These are phyloP conservation scores for Rallus limicola DNA, from an alignment of 2,113 vertebrate genomes.

Conservation along the genomic window DNA sequence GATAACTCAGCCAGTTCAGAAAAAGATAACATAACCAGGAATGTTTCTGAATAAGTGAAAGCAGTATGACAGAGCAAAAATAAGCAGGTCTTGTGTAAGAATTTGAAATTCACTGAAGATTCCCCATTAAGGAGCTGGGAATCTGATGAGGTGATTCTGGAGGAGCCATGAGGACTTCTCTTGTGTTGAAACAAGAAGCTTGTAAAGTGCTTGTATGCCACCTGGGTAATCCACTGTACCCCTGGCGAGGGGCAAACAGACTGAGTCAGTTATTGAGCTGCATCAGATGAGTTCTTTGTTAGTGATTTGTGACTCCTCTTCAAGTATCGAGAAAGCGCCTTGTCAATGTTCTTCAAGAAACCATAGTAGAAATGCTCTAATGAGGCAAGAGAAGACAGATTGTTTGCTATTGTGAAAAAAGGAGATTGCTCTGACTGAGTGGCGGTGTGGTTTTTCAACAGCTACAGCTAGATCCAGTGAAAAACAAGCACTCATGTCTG, in stretches of 20 bases:
- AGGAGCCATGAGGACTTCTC: background rate
- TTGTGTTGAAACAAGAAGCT: background rate
- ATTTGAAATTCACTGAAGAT: background rate
- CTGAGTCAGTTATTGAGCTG: background rate
- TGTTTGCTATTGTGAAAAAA: background rate
- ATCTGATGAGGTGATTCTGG: background rate
- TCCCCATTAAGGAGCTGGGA: background rate
- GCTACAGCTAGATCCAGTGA: constrained; percentile 97
- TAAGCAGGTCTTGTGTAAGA: background rate
- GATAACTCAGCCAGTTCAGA: background rate
- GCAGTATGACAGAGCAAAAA: background rate
- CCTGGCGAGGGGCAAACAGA: background rate
- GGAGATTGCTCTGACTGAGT: background rate
- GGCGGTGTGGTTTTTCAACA: constrained; percentile 58
- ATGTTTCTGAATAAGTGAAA: background rate
- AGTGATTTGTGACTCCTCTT: background rate
- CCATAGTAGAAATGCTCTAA: background rate
- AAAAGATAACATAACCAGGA: background rate
- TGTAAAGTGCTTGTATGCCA: background rate
- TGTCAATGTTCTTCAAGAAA: background rate
- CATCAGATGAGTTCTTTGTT: background rate
- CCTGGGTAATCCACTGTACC: background rate
- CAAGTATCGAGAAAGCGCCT: background rate
- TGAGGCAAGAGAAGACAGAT: background rate
- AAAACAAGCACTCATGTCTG: constrained; percentile 98